A percentile compares a stretch with the other conserved stretches of the same genome.
Evolutionary conservation across 2,888 invertebrate species (phyloP).

Genomic region (Pseudolycoriella hygida): DNA sequence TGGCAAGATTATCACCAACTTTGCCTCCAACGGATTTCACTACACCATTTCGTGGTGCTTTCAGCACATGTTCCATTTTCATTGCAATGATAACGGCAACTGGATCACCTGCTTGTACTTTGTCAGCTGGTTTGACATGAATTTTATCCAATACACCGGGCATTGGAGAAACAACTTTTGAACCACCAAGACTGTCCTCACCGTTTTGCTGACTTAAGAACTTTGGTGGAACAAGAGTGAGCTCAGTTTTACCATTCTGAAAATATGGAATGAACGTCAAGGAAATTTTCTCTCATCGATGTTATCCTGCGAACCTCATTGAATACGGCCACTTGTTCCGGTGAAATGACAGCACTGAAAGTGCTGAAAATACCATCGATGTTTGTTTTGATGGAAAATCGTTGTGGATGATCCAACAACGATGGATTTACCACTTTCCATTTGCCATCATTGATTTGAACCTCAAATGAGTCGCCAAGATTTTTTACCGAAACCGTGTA

Average conservation of each 20-base stretch:
- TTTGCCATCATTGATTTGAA: slow-evolving; percentile 33
- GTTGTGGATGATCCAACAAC: slow-evolving; percentile 18
- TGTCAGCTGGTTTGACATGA: slow-evolving; percentile 62
- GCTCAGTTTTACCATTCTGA: slow-evolving; percentile 49
- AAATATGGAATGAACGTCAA: slow-evolving; percentile 11
- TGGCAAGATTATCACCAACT: slow-evolving; percentile 68
- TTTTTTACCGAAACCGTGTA: slow-evolving; percentile 12
- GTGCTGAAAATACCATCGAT: slow-evolving; percentile 36
- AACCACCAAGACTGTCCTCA: slow-evolving; percentile 30
- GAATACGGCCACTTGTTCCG: slow-evolving; percentile 43
- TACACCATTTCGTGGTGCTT: slow-evolving; percentile 59
- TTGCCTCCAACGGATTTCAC: slow-evolving; percentile 54
- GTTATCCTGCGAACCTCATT: slow-evolving; percentile 32
- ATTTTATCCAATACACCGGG: slow-evolving; percentile 90
- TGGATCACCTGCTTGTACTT: slow-evolving; percentile 72
- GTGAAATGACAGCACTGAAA: slow-evolving; percentile 37
- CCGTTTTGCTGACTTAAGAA: slow-evolving; percentile 31
- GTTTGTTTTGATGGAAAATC: slow-evolving; percentile 30
- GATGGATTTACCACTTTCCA: slow-evolving; percentile 35
- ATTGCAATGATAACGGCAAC: slow-evolving; percentile 92
- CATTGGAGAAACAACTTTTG: slow-evolving; percentile 71
- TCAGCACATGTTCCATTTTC: slow-evolving; percentile 99
- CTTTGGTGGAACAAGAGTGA: slow-evolving; percentile 41
- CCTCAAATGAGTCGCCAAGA: slow-evolving; percentile 32
- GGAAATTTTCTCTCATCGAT: background rate